Percentiles rank a stretch among this genome's conserved stretches.
Conservation (phyloP, 2,113 vertebrate species). For the Anguilla japonica region DNA sequence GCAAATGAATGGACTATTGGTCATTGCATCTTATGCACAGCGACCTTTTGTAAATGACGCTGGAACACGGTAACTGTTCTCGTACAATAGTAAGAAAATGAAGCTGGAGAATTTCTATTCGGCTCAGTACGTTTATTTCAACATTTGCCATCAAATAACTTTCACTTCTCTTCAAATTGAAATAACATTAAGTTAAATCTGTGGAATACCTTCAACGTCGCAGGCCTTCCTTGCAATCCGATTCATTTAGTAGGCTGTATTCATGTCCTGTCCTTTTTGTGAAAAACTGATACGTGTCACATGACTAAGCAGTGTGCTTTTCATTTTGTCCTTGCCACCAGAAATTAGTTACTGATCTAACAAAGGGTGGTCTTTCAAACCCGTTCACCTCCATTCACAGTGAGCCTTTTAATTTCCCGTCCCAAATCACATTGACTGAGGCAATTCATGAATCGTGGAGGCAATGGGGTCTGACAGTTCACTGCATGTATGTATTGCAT, state of each 20-base stretch:
- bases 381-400: not conserved
- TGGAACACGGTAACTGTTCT: too few species aligned
- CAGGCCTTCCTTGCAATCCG: not conserved
- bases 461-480: not conserved
- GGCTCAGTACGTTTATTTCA: too few species aligned
- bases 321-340: conserved; percentile 40
- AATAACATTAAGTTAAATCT: not conserved
- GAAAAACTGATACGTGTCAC: conserved; percentile 56
- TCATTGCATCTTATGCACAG: too few species aligned
- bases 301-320: conserved; percentile 47
- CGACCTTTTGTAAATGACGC: too few species aligned
- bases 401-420: not conserved
- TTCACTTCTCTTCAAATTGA: not conserved
- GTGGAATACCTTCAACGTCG: not conserved
- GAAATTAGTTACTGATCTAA: conserved; percentile 46
- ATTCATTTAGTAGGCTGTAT: not conserved
- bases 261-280: not conserved
- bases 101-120: too few species aligned
- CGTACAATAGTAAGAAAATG: too few species aligned
- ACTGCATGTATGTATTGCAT: not conserved
- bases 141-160: too few species aligned
- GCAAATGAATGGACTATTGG: too few species aligned
- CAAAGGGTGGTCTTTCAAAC: not conserved
- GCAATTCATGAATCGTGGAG: not conserved
- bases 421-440: not conserved